phyloP scores from a whole-genome alignment of 2,797 vertebrate species.

The Pangasius sanitwongsei region DNA sequence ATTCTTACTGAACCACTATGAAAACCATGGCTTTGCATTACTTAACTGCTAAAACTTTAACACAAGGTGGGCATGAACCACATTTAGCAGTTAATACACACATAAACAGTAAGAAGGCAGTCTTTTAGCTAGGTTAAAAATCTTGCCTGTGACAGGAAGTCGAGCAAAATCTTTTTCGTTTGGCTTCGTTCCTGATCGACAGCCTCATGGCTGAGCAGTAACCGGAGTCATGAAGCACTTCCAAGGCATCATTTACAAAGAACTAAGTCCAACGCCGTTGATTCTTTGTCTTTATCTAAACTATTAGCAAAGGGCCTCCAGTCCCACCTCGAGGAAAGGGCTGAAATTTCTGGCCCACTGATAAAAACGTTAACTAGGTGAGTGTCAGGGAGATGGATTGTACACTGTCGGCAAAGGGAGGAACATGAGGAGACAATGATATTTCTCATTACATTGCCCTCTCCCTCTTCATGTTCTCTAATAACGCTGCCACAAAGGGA shows the following conservation, averaged over 20 bases:
- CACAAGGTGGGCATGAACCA: not conserved
- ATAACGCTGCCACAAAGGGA: conserved; percentile 77
- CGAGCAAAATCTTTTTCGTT: not conserved
- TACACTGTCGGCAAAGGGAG: conserved; percentile 80
- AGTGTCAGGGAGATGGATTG: conserved; percentile 90
- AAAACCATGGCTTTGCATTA: conserved; percentile 25
- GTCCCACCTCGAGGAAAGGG: conserved; percentile 69
- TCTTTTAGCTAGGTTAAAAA: not conserved
- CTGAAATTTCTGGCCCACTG: conserved; percentile 85
- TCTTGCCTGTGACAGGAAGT: not conserved
- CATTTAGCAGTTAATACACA: conserved; percentile 9
- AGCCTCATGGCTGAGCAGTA: conserved; percentile 25
- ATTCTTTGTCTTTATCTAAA: conserved; percentile 77
- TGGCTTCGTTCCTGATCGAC: conserved; percentile 2
- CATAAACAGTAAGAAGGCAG: not conserved
- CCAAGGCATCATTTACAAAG: conserved; percentile 56
- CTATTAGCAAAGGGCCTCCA: conserved; percentile 80
- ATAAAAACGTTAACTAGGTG: conserved; percentile 95
- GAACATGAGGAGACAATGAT: conserved; percentile 91
- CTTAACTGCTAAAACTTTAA: not conserved
- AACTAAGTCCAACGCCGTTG: conserved; percentile 34
- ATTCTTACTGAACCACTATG: conserved; percentile 16
- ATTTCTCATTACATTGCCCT: conserved; percentile 87
- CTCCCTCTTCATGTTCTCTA: conserved; percentile 79
- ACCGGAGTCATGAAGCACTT: conserved; percentile 45